These are phyloP conservation scores for Aricia agestis DNA, from an alignment of 1,140 invertebrate genomes.

Conservation along the genomic window DNA sequence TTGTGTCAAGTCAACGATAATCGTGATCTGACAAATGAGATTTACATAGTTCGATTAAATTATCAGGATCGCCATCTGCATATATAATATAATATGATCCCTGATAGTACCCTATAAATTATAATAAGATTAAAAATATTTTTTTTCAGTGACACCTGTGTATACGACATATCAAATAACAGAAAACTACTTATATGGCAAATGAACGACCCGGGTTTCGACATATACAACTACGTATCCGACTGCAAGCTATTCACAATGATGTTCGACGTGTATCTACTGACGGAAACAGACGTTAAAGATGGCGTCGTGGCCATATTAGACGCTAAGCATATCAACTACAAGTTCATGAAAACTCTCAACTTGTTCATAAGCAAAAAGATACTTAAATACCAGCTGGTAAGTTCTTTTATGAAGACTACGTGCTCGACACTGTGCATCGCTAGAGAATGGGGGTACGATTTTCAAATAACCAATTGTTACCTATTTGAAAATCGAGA, in stretches of 20 bases:
- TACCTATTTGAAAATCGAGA: too few relatives aligned
- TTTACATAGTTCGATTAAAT: too few relatives aligned
- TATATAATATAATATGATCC: too few relatives aligned
- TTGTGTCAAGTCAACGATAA: too few relatives aligned
- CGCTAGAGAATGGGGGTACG: too few relatives aligned
- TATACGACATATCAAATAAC: slow-evolving; percentile 4
- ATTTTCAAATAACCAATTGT: too few relatives aligned
- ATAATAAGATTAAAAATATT: too few relatives aligned
- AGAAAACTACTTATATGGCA: slow-evolving; percentile 11
- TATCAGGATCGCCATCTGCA: too few relatives aligned
- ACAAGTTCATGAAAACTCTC: neutral
- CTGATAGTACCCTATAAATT: too few relatives aligned
- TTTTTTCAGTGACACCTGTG: neutral
- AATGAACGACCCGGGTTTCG: slow-evolving; percentile 3
- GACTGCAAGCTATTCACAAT: neutral
- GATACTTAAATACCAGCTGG: neutral
- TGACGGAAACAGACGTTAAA: neutral
- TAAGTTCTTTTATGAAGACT: neutral
- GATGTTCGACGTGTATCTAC: neutral
- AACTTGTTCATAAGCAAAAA: neutral
- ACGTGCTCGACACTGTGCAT: too few relatives aligned
- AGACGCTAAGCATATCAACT: neutral
- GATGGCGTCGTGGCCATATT: neutral
- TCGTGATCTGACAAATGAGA: too few relatives aligned
- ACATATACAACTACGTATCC: slow-evolving; percentile 4